Percentiles rank a stretch among this genome's conserved stretches.
phyloP scores from a whole-genome alignment of 2,797 vertebrate species.

The Morus bassanus region DNA sequence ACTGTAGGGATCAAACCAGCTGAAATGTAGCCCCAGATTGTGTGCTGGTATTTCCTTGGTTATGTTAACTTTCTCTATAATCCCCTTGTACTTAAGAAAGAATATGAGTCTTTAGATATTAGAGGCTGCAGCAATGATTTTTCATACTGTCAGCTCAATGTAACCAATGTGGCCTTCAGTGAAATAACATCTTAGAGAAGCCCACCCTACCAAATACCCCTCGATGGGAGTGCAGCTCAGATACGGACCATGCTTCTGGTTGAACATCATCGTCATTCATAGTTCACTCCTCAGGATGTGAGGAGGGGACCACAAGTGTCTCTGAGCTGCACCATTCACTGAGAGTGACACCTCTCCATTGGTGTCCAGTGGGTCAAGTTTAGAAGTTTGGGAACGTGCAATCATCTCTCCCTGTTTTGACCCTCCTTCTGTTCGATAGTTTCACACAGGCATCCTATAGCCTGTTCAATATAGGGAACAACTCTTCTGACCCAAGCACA shows the following conservation, averaged over 20 bases:
- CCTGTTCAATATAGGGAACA: neutral
- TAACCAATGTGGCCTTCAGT: neutral
- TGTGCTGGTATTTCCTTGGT: neutral
- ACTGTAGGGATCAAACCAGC: neutral
- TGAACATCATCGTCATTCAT: neutral
- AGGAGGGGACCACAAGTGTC: neutral
- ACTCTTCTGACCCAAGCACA: neutral
- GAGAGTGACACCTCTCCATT: neutral
- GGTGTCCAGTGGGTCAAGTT: neutral
- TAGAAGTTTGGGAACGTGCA: neutral
- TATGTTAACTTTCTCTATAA: neutral
- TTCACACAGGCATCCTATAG: neutral
- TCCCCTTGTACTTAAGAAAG: neutral
- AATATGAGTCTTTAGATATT: accelerated
- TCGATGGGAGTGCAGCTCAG: neutral
- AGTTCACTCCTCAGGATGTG: neutral
- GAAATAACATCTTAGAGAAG: neutral
- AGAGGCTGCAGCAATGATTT: neutral
- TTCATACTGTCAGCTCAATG: neutral
- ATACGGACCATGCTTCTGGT: no score
- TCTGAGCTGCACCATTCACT: neutral
- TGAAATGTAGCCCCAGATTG: neutral
- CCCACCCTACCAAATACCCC: neutral
- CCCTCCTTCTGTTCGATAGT: neutral
- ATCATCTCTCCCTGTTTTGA: neutral